phyloP scores from a whole-genome alignment of 1,140 invertebrate genomes.

The Apis cerana region DNA sequence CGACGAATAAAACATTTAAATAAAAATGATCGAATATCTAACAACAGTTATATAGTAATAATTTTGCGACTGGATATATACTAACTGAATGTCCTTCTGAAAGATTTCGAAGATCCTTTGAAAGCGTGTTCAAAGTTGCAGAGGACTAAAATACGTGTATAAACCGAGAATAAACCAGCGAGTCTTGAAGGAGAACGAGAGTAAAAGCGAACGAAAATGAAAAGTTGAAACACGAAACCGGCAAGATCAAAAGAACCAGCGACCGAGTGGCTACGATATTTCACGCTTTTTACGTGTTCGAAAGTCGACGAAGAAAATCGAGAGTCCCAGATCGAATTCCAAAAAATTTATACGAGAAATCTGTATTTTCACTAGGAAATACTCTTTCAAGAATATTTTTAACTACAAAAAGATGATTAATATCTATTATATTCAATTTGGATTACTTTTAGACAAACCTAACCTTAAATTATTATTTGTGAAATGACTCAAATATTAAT shows the following conservation, averaged over 20 bases:
- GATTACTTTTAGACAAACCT: too few relatives aligned
- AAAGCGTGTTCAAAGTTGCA: neutral
- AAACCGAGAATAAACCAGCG: constrained; percentile 4
- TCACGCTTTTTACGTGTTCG: constrained; percentile 57
- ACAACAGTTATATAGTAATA: too few relatives aligned
- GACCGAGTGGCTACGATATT: constrained; percentile 45
- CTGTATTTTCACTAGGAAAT: neutral
- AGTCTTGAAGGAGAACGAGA: neutral
- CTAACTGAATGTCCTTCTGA: too few relatives aligned
- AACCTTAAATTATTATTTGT: too few relatives aligned
- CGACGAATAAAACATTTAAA: too few relatives aligned
- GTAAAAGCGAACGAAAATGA: constrained; percentile 1
- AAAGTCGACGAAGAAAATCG: constrained; percentile 30
- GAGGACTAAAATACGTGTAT: neutral
- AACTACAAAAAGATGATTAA: too few relatives aligned
- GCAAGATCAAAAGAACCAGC: constrained; percentile 36
- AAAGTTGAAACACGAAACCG: constrained; percentile 26
- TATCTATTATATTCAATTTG: too few relatives aligned
- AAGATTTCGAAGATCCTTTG: neutral
- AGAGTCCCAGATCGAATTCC: constrained; percentile 4
- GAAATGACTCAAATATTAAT: too few relatives aligned
- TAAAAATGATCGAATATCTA: too few relatives aligned
- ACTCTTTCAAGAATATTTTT: too few relatives aligned
- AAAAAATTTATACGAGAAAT: constrained; percentile 7
- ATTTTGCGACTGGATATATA: too few relatives aligned